Evolutionary conservation across 2,113 vertebrate genomes (phyloP).

Genomic region (Cryptomyrus ogoouensis): DNA sequence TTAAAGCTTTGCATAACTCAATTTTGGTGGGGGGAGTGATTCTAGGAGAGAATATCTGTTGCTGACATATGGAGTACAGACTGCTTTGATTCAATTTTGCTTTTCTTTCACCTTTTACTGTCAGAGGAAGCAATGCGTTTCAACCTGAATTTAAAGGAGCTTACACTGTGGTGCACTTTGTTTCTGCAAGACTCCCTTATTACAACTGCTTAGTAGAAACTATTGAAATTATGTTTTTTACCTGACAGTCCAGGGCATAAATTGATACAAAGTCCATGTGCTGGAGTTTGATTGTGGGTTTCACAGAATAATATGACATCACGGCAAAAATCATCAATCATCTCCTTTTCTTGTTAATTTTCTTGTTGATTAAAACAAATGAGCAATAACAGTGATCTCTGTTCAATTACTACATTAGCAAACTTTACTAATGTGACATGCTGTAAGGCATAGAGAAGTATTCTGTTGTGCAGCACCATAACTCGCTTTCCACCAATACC

Average conservation of each 20-base stretch:
- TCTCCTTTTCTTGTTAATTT: background rate
- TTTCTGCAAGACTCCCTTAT: background rate
- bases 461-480: background rate
- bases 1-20: conserved; percentile 43
- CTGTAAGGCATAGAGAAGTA: background rate
- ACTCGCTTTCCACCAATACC: background rate
- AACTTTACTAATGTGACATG: background rate
- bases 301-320: background rate
- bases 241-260: background rate
- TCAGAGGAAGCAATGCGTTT: background rate
- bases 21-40: background rate
- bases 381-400: background rate
- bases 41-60: background rate
- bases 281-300: background rate
- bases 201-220: background rate
- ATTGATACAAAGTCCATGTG: background rate
- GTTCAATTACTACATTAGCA: background rate
- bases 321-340: background rate
- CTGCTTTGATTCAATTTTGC: background rate
- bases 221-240: background rate
- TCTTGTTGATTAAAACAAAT: background rate
- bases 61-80: background rate
- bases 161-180: background rate
- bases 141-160: background rate
- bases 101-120: background rate